phyloP scores from a whole-genome alignment of 2,797 vertebrate genomes.

The Phrynocephalus guinanensis region DNA sequence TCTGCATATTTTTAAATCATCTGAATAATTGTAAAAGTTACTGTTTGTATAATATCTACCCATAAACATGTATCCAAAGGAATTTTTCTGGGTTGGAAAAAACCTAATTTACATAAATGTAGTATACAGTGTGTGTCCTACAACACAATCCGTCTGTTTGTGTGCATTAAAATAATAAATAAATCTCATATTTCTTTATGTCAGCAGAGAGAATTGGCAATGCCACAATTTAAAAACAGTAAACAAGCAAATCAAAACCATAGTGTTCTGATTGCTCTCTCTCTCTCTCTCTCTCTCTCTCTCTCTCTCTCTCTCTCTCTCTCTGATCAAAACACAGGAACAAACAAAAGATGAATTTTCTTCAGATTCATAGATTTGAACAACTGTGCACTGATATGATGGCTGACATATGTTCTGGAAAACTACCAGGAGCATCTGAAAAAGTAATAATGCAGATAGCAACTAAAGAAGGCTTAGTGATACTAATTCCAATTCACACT shows the following conservation, averaged over 20 bases:
- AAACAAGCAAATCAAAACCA: not conserved
- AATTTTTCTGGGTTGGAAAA: no score
- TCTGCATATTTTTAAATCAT: not conserved
- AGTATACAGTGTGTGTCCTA: no score
- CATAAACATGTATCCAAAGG: not conserved
- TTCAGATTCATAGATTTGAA: not conserved
- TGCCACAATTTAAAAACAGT: not conserved
- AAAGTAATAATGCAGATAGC: constrained; percentile 39
- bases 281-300: no score
- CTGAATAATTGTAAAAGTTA: not conserved
- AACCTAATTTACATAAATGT: no score
- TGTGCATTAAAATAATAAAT: no score
- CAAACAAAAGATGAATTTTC: not conserved
- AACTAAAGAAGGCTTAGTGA: constrained; percentile 52
- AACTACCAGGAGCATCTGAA: constrained; percentile 33
- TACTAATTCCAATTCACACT: constrained; percentile 47
- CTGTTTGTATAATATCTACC: constrained; percentile 18
- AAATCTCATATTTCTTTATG: no score
- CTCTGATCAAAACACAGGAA: not conserved
- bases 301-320: not conserved
- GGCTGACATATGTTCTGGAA: constrained; percentile 23
- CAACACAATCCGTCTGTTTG: no score
- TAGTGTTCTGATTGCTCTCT: not conserved
- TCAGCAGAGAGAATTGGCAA: constrained; percentile 1
- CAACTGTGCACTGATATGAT: constrained; percentile 8